Conservation (phyloP, 2,113 vertebrate species). For the Saguinus imperator region DNA sequence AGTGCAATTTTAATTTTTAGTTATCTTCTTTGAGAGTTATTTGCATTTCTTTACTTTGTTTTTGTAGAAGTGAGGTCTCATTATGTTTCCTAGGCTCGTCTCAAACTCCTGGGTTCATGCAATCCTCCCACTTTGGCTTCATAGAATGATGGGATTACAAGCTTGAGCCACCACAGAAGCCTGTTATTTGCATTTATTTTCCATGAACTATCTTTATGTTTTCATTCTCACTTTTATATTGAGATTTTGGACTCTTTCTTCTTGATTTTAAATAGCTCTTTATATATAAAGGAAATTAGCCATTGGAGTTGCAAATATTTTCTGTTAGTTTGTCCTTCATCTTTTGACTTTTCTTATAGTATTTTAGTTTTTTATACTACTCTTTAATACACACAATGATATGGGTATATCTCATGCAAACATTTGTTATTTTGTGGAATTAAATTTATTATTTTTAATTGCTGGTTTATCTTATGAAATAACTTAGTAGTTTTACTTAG, state of each 20-base stretch:
- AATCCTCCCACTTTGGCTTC: too few relatives aligned
- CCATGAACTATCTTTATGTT: not conserved
- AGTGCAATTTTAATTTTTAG: not conserved
- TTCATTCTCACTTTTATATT: not conserved
- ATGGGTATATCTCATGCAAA: not conserved
- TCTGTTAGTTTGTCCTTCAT: not conserved
- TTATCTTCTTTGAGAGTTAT: not conserved
- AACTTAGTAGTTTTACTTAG: not conserved
- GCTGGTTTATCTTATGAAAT: not conserved
- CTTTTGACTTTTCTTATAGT: not conserved
- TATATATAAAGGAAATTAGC: not conserved
- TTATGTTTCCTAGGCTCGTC: too few relatives aligned
- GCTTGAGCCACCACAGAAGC: too few relatives aligned
- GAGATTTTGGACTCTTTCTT: not conserved
- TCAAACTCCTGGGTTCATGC: too few relatives aligned
- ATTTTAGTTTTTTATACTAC: not conserved
- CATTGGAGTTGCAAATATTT: not conserved
- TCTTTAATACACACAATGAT: not conserved
- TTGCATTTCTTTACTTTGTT: not conserved
- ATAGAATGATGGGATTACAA: too few relatives aligned
- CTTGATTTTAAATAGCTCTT: not conserved
- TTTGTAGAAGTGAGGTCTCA: too few relatives aligned
- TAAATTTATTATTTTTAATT: not conserved
- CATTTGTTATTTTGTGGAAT: not conserved
- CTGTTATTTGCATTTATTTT: not conserved